Percentiles rank a stretch among this genome's conserved stretches.
Conservation (phyloP, 2,113 vertebrate species). For the Cathartes aura region DNA sequence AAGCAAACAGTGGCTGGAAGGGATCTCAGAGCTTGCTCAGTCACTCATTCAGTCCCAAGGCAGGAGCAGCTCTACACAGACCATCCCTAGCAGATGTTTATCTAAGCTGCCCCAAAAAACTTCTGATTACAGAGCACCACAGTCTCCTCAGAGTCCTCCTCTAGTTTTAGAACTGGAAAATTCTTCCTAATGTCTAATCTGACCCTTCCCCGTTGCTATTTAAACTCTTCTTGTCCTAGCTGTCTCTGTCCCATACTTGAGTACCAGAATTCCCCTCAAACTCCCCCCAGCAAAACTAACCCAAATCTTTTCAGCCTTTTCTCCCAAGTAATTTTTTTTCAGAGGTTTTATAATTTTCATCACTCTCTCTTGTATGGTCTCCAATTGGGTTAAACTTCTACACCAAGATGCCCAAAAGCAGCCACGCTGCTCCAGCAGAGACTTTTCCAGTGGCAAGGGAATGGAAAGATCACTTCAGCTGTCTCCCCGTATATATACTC, state of each 20-base stretch:
- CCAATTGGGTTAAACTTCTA: background rate
- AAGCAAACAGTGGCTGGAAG: background rate
- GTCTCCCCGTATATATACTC: background rate
- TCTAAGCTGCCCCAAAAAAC: background rate
- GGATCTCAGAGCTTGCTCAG: background rate
- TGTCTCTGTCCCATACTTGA: background rate
- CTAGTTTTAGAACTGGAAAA: background rate
- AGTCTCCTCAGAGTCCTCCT: background rate
- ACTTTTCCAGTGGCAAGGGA: background rate
- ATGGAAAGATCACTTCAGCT: background rate
- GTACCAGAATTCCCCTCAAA: background rate
- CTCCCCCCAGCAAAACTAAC: background rate
- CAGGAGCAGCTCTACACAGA: background rate
- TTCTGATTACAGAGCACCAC: background rate
- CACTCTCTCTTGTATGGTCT: background rate
- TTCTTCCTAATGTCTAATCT: background rate
- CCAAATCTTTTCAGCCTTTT: background rate
- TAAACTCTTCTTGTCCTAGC: background rate
- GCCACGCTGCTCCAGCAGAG: background rate
- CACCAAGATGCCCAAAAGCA: background rate
- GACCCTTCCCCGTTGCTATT: background rate
- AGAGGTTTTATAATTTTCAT: background rate
- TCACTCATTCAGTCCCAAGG: background rate
- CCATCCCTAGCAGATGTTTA: background rate
- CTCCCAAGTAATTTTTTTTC: background rate